Evolutionary conservation across 2,113 vertebrate genomes (phyloP).

Genomic region (Labrus mixtus): DNA sequence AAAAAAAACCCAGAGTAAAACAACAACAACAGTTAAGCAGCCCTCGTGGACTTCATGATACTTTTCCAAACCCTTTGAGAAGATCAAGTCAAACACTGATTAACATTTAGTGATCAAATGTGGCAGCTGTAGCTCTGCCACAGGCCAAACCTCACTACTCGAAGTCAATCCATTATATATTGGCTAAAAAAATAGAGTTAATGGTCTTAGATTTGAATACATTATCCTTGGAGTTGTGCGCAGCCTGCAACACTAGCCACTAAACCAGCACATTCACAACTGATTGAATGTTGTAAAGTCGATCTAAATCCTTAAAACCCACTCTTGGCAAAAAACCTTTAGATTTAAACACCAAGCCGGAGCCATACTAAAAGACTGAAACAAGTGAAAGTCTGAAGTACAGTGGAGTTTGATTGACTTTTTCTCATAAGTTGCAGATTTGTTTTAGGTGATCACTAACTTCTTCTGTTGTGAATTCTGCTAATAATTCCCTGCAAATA

Average conservation of each 20-base stretch:
- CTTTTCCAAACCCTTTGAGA: constrained; percentile 60
- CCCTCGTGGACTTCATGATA: constrained; percentile 48
- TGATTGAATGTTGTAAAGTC: constrained; percentile 31
- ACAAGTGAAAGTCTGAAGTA: background rate
- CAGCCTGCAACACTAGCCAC: constrained; percentile 36
- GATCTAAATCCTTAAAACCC: constrained; percentile 7
- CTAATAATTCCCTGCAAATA: background rate
- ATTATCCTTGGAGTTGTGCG: constrained; percentile 70
- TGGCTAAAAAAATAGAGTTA: constrained; percentile 64
- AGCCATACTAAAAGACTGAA: background rate
- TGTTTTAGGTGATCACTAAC: too few relatives aligned
- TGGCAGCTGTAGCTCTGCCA: constrained; percentile 69
- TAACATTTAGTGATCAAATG: constrained; percentile 74
- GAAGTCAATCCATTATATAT: constrained; percentile 70
- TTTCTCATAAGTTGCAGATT: too few relatives aligned
- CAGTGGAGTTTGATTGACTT: background rate
- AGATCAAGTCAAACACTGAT: constrained; percentile 69
- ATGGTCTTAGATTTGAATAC: constrained; percentile 66
- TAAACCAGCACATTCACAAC: constrained; percentile 38
- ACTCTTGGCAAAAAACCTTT: background rate
- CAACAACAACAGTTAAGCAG: constrained; percentile 59
- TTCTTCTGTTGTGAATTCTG: background rate
- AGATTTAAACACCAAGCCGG: background rate
- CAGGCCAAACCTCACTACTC: constrained; percentile 55
- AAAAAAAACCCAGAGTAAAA: constrained; percentile 61